Evolutionary conservation across 2,797 vertebrate genomes (phyloP).

Genomic region (Pseudochaenichthys georgianus): DNA sequence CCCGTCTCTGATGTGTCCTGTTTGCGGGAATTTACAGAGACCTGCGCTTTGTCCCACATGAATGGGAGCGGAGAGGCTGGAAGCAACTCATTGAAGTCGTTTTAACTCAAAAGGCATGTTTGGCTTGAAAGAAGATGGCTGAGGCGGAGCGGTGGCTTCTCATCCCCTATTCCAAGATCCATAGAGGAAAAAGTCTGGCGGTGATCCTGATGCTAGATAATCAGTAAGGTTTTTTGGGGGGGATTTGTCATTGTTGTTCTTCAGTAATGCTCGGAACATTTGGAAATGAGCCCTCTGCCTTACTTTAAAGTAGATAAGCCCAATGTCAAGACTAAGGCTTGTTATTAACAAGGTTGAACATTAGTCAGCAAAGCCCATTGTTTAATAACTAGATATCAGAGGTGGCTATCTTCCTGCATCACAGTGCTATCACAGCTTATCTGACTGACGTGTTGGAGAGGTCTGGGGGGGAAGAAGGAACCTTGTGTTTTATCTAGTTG

Average conservation of each 20-base stretch:
- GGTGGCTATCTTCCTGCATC: conserved; percentile 50
- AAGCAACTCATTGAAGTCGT: conserved; percentile 57
- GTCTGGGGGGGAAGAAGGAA: conserved; percentile 22
- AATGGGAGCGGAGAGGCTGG: conserved; percentile 45
- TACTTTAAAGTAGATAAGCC: conserved; percentile 42
- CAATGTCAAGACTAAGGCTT: conserved; percentile 23
- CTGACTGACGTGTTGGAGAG: conserved; percentile 33
- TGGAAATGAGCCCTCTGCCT: conserved; percentile 13
- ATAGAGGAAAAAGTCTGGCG: conserved; percentile 29
- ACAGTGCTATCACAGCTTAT: conserved; percentile 39
- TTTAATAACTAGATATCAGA: conserved; percentile 51
- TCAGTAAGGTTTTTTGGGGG: conserved; percentile 10
- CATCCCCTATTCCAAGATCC: conserved; percentile 13
- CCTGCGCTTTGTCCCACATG: conserved; percentile 70
- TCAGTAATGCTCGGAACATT: conserved; percentile 33
- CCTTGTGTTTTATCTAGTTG: conserved; percentile 45
- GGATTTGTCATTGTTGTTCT: conserved; percentile 35
- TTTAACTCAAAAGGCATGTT: conserved; percentile 54
- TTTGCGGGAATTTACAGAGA: conserved; percentile 62
- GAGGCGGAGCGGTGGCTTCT: conserved; percentile 17
- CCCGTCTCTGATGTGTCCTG: conserved; percentile 71
- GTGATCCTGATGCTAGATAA: conserved; percentile 56
- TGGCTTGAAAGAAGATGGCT: conserved; percentile 38
- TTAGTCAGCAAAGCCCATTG: conserved; percentile 63
- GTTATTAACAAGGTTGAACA: conserved; percentile 39